Conservation (phyloP, 2,888 invertebrate genomes). For the Toxonevra muliebris region DNA sequence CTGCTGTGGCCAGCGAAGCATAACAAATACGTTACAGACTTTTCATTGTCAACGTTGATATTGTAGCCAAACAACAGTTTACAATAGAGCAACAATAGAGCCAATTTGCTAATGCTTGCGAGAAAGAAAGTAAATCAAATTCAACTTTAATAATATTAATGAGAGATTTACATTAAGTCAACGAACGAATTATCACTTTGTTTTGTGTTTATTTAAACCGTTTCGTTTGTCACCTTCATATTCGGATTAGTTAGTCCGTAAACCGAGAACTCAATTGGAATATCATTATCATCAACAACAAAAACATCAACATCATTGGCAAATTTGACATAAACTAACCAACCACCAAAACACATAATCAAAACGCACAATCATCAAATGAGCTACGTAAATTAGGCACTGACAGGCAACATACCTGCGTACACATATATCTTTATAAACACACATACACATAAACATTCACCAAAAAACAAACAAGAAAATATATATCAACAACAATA, state of each 20-base stretch:
- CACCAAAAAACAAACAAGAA: background rate
- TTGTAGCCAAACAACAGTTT: too few species aligned
- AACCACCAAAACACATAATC: conserved; percentile 14
- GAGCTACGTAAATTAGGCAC: conserved; percentile 21
- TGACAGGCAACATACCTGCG: background rate
- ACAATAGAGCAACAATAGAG: background rate
- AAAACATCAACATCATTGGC: conserved; percentile 24
- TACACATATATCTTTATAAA: too few species aligned
- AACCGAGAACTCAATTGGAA: background rate
- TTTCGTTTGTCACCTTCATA: too few species aligned
- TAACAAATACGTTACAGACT: conserved; percentile 11
- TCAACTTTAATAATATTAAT: background rate
- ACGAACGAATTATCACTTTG: too few species aligned
- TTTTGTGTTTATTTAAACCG: too few species aligned
- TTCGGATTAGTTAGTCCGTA: too few species aligned
- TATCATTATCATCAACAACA: conserved; percentile 24
- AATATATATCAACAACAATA: too few species aligned
- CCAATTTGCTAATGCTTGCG: background rate
- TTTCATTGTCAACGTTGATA: too few species aligned
- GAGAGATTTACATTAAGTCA: too few species aligned
- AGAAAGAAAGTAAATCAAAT: conserved; percentile 16
- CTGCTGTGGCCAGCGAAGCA: conserved; percentile 10
- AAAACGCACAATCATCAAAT: conserved; percentile 23
- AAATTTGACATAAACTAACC: too few species aligned
- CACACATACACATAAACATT: background rate